A percentile compares a stretch with the other conserved stretches of the same genome.
phyloP scores from a whole-genome alignment of 2,888 invertebrate genomes.

The Pheosia gnoma region DNA sequence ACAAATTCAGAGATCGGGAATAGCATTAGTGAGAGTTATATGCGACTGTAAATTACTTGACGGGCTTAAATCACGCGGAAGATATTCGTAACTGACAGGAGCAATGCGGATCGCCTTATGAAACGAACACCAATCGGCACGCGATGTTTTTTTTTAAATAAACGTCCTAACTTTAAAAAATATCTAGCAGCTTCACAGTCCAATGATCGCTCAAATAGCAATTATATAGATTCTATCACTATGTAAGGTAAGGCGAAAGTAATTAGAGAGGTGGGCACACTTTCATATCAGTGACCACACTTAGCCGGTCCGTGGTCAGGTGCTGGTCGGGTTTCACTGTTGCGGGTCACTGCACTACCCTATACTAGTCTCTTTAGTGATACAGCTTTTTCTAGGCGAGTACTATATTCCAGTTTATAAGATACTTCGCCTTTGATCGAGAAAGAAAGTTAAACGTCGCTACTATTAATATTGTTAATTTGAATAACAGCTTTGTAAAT shows the following conservation, averaged over 20 bases:
- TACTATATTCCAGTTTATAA: constrained; percentile 9
- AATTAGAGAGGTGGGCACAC: constrained; percentile 70
- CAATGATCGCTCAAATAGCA: constrained; percentile 18
- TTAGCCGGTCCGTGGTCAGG: constrained; percentile 56
- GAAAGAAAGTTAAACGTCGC: neutral
- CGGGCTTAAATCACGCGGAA: constrained; percentile 51
- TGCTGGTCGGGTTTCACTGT: constrained; percentile 69
- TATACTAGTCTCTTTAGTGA: constrained; percentile 21
- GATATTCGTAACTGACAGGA: constrained; percentile 43
- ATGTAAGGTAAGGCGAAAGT: constrained; percentile 56
- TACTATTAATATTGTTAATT: neutral
- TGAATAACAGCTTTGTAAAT: neutral
- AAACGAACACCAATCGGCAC: constrained; percentile 47
- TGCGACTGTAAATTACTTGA: constrained; percentile 24
- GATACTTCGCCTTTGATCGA: neutral
- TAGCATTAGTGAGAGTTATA: constrained; percentile 43
- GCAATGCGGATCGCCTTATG: constrained; percentile 42
- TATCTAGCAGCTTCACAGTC: constrained; percentile 23
- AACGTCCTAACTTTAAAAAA: constrained; percentile 3
- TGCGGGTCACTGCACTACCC: constrained; percentile 68
- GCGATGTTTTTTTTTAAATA: constrained; percentile 37
- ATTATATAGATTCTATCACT: constrained; percentile 36
- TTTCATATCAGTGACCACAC: constrained; percentile 61
- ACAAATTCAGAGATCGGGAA: constrained; percentile 25
- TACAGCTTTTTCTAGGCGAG: constrained; percentile 11